Conservation (phyloP, 2,797 vertebrate genomes). For the Poecilia wingei region DNA sequence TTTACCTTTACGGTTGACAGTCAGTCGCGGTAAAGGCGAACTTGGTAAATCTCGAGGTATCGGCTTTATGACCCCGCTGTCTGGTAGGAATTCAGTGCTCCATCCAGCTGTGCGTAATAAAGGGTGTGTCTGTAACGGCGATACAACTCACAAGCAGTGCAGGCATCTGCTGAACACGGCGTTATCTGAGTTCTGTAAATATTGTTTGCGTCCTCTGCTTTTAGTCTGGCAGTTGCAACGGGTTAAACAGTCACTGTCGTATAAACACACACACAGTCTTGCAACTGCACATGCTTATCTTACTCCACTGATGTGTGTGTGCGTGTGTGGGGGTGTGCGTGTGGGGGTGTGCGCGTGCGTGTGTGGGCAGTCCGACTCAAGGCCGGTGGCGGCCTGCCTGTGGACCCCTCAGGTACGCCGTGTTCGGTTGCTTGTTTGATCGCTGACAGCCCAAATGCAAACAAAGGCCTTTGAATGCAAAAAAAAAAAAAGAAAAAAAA, state of each 20-base stretch:
- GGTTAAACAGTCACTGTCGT: slow-evolving; percentile 34
- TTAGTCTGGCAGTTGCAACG: slow-evolving; percentile 37
- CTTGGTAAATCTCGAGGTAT: background rate
- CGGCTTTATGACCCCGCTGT: background rate
- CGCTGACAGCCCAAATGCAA: slow-evolving; percentile 51
- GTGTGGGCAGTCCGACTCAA: slow-evolving; percentile 20
- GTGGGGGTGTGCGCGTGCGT: slow-evolving; percentile 9
- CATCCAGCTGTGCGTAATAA: background rate
- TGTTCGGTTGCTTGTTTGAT: slow-evolving; percentile 57
- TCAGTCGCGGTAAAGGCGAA: background rate
- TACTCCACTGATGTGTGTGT: slow-evolving; percentile 14
- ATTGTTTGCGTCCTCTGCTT: slow-evolving; percentile 45
- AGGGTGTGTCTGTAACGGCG: background rate
- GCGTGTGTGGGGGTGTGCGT: slow-evolving; percentile 11
- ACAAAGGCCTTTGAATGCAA: slow-evolving; percentile 62
- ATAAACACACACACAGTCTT: background rate
- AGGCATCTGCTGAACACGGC: slow-evolving; percentile 7
- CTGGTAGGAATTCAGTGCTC: background rate
- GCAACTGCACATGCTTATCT: slow-evolving; percentile 28
- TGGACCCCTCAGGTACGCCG: slow-evolving; percentile 12
- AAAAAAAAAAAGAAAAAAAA: slow-evolving; percentile 17
- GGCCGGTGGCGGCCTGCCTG: slow-evolving; percentile 20
- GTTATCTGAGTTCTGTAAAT: slow-evolving; percentile 20
- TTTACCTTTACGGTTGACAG: background rate
- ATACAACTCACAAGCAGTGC: slow-evolving; percentile 1